These are phyloP conservation scores for Rhinoderma darwinii DNA, from an alignment of 2,113 vertebrate genomes.

Conservation along the genomic window DNA sequence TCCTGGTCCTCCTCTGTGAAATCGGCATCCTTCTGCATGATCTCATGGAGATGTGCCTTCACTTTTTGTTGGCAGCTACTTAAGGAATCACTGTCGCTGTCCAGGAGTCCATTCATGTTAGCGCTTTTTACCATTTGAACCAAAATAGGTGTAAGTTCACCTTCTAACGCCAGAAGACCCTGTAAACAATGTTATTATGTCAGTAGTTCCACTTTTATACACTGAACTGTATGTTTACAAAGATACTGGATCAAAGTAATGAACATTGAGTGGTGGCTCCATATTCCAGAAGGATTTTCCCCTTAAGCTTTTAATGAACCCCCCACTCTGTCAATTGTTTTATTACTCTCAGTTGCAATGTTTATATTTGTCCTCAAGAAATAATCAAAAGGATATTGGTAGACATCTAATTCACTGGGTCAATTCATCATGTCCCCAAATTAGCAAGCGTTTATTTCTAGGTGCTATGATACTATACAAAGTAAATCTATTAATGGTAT, in stretches of 20 bases:
- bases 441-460: too few species aligned
- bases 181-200: slow-evolving; percentile 63
- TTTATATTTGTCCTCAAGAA: too few species aligned
- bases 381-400: too few species aligned
- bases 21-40: slow-evolving; percentile 89
- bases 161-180: slow-evolving; percentile 94
- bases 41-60: slow-evolving; percentile 91
- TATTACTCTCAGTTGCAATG: too few species aligned
- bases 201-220: not conserved
- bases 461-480: too few species aligned
- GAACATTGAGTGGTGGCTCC: not conserved
- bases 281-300: too few species aligned
- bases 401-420: too few species aligned
- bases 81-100: slow-evolving; percentile 93
- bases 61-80: slow-evolving; percentile 95
- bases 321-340: too few species aligned
- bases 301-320: too few species aligned
- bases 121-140: slow-evolving; percentile 99
- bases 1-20: slow-evolving; percentile 89
- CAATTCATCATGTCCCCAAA: too few species aligned
- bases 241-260: not conserved
- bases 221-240: not conserved
- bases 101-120: slow-evolving; percentile 98
- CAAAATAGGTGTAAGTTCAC: slow-evolving; percentile 95
- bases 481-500: too few species aligned